phyloP scores from a whole-genome alignment of 2,113 vertebrate species.

The Perca fluviatilis region DNA sequence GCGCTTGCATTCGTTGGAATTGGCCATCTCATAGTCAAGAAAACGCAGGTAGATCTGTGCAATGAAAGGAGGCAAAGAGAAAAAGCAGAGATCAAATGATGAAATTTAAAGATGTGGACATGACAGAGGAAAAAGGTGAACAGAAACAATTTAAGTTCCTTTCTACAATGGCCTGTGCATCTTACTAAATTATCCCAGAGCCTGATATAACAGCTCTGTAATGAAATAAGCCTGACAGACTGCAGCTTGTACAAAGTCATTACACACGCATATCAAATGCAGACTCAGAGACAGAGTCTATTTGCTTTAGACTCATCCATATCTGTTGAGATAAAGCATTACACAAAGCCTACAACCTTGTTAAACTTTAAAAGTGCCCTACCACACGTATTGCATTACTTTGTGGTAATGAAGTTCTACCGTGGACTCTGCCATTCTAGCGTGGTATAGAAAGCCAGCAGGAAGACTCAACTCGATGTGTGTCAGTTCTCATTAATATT shows the following conservation, averaged over 20 bases:
- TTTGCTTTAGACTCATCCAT: slow-evolving; percentile 44
- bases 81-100: slow-evolving; percentile 29
- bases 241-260: slow-evolving; percentile 62
- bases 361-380: slow-evolving; percentile 18
- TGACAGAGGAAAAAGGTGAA: slow-evolving; percentile 19
- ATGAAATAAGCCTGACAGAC: slow-evolving; percentile 65
- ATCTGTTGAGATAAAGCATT: slow-evolving; percentile 55
- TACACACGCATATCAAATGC: slow-evolving; percentile 60
- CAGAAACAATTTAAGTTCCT: slow-evolving; percentile 32
- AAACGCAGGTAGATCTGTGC: slow-evolving; percentile 96
- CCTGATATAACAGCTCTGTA: slow-evolving; percentile 50
- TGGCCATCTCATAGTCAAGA: slow-evolving; percentile 99
- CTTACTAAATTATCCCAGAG: slow-evolving; percentile 41
- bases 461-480: too few species aligned
- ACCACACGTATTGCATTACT: too few species aligned
- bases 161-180: slow-evolving; percentile 31
- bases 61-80: slow-evolving; percentile 35
- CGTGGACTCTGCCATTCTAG: too few species aligned
- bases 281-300: slow-evolving; percentile 43
- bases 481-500: too few species aligned
- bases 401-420: too few species aligned
- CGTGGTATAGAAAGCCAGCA: too few species aligned
- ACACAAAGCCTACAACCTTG: slow-evolving; percentile 53
- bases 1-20: slow-evolving; percentile 98
- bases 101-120: slow-evolving; percentile 6